These are phyloP conservation scores for Parnassius mnemosyne DNA, from an alignment of 2,888 invertebrate genomes.

Conservation along the genomic window DNA sequence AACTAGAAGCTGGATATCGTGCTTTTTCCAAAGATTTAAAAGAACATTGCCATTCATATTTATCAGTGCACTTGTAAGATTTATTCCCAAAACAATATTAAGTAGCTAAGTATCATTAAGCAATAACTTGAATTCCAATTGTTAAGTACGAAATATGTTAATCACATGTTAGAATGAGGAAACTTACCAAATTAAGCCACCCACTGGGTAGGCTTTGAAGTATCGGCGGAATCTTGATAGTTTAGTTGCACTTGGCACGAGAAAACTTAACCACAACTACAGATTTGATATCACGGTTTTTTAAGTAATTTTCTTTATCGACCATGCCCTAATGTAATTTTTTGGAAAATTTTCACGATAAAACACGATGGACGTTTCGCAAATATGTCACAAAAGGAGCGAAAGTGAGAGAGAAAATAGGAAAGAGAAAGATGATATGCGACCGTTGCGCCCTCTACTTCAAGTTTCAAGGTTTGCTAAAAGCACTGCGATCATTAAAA, in stretches of 20 bases:
- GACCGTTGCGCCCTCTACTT: constrained; percentile 52
- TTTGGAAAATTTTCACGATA: constrained; percentile 54
- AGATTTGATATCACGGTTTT: constrained; percentile 68
- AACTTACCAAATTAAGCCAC: constrained; percentile 87
- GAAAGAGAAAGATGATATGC: constrained; percentile 37
- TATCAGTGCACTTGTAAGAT: too few species aligned
- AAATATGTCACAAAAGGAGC: constrained; percentile 71
- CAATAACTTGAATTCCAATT: too few species aligned
- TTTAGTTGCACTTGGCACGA: constrained; percentile 81
- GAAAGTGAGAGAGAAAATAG: constrained; percentile 41
- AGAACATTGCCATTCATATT: too few species aligned
- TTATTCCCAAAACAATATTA: too few species aligned
- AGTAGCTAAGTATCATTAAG: too few species aligned
- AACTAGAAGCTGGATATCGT: too few species aligned
- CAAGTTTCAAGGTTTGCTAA: not conserved
- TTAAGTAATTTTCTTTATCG: constrained; percentile 67
- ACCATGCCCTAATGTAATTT: constrained; percentile 75
- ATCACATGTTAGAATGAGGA: not conserved
- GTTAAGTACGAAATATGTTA: too few species aligned
- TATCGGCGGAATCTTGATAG: constrained; percentile 91
- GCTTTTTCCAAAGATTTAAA: too few species aligned
- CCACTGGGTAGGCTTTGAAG: constrained; percentile 89
- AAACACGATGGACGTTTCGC: constrained; percentile 64
- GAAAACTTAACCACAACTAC: constrained; percentile 74
- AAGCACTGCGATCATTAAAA: constrained; percentile 45